Base-by-base conservation (phyloP, 2,888 invertebrate species). In the Aphodius granarius region DNA sequence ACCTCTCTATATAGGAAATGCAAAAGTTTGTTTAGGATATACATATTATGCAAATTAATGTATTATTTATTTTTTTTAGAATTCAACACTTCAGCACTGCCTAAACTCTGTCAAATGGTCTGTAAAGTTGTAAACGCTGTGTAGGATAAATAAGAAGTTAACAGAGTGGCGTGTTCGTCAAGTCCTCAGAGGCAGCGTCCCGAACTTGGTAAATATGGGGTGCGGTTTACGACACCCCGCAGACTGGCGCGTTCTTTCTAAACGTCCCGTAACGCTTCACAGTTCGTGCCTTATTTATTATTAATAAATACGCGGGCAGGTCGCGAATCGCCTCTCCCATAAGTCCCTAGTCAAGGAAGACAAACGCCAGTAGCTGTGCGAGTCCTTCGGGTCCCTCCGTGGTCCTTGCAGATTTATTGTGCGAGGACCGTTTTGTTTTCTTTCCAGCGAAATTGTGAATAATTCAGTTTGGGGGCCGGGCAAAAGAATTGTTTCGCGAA, bases 241-340 rank as follows among this genome's bases (percentile, higher is more conserved):
- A 18, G 72, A 63, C 63, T 19, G 72, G 18, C 72, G 62, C 62
- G 21, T 20, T 72, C 21, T 18, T 72, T 72, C 72, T 72, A 72
- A 72, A 72, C 63, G 62, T 63, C 63, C 63, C 63, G 63, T 20
- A 72, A 72, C 72, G 72, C 18, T 72, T 72, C 72, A 72, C 72
- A 72, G 72, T 72, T 72, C 72, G 72, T 72, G 72, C 62, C n/a
- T 72, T 72, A 72, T 72, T 72, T 72, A 72, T 72, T 72, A 72
- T 72, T 72, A 72, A 72, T 72, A 72, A 72, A 72, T 72, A 72
- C 72, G 72, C 16, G 72, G 72, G 21, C 62, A 72, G 63, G 62
- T 20, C 43, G 43, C 43, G 43, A 43, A 43, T 43, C 43, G 43
- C 43, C 43, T 43, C 43, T 43, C 2, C 43, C 43, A 43, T 6